Evolutionary conservation across 1,140 invertebrate species (phyloP).

Genomic region (Sinonovacula constricta): DNA sequence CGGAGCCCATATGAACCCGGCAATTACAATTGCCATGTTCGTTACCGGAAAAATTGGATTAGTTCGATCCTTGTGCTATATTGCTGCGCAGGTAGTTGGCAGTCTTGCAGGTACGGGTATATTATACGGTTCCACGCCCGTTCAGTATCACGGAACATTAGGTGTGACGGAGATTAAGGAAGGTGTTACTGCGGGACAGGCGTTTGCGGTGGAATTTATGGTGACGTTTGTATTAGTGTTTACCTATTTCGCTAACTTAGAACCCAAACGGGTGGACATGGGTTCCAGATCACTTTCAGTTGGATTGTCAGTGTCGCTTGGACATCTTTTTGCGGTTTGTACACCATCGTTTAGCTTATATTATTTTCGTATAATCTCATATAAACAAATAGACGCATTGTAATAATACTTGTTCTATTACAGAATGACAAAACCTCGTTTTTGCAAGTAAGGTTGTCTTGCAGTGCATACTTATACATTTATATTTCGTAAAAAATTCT

Average conservation of each 20-base stretch:
- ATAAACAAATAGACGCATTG: too few species aligned
- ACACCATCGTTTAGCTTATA: too few species aligned
- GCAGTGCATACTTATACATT: too few species aligned
- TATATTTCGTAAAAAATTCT: too few species aligned
- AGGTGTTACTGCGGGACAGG: conserved; percentile 81
- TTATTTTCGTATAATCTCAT: too few species aligned
- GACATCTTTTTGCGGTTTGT: conserved; percentile 74
- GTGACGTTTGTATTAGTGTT: conserved; percentile 93
- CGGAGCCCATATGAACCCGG: conserved; percentile 77
- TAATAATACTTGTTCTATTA: too few species aligned
- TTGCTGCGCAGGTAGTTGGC: conserved; percentile 71
- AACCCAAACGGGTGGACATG: conserved; percentile 87
- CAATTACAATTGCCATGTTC: conserved; percentile 71
- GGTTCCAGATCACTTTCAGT: conserved; percentile 93
- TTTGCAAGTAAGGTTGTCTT: too few species aligned
- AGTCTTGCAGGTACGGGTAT: conserved; percentile 71
- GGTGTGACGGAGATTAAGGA: conserved; percentile 64
- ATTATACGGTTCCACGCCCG: conserved; percentile 69
- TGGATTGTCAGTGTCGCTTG: conserved; percentile 80
- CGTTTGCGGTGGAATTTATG: conserved; percentile 89
- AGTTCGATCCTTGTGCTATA: conserved; percentile 83
- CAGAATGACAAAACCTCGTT: too few species aligned
- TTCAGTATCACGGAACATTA: conserved; percentile 40
- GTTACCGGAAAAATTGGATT: conserved; percentile 88
- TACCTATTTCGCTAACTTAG: conserved; percentile 92